These are phyloP conservation scores for Gallinago solitaria DNA, from an alignment of 2,797 vertebrate genomes.

Conservation along the genomic window DNA sequence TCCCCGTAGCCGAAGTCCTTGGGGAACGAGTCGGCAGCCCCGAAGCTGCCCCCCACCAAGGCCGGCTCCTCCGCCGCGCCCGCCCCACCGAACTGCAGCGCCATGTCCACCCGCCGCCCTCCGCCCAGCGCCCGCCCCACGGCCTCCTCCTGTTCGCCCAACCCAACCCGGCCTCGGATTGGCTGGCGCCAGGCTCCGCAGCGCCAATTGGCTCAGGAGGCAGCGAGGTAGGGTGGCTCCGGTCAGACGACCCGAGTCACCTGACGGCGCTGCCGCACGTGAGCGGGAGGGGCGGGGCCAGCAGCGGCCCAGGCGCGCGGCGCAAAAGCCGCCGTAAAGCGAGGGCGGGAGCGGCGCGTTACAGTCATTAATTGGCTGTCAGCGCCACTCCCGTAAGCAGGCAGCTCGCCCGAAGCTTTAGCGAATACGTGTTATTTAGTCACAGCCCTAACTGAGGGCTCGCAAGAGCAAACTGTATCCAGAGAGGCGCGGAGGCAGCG, in stretches of 20 bases:
- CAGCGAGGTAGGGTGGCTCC: constrained; percentile 49
- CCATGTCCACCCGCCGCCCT: constrained; percentile 19
- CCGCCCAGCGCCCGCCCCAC: not conserved
- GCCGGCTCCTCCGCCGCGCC: constrained; percentile 80
- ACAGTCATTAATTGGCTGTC: not conserved
- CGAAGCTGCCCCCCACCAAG: constrained; percentile 88
- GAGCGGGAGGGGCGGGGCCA: constrained; percentile 17
- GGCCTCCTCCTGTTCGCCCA: constrained; percentile 36
- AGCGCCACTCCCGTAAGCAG: not conserved
- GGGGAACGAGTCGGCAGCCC: constrained; percentile 91
- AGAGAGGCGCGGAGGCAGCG: not conserved
- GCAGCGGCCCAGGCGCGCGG: not conserved
- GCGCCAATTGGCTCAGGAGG: not conserved
- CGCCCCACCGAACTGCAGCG: constrained; percentile 54
- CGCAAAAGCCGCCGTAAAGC: not conserved
- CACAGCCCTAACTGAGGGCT: not conserved
- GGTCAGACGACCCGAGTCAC: constrained; percentile 84
- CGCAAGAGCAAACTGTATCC: not conserved
- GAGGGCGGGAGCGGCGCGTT: not conserved
- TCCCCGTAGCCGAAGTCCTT: constrained; percentile 98
- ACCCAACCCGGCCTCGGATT: constrained; percentile 58
- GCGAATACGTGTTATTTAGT: not conserved
- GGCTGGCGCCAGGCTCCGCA: not conserved
- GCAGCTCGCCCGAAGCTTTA: not conserved
- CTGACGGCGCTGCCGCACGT: constrained; percentile 77